Conservation (phyloP, 2,113 vertebrate genomes). For the Xenus cinereus region DNA sequence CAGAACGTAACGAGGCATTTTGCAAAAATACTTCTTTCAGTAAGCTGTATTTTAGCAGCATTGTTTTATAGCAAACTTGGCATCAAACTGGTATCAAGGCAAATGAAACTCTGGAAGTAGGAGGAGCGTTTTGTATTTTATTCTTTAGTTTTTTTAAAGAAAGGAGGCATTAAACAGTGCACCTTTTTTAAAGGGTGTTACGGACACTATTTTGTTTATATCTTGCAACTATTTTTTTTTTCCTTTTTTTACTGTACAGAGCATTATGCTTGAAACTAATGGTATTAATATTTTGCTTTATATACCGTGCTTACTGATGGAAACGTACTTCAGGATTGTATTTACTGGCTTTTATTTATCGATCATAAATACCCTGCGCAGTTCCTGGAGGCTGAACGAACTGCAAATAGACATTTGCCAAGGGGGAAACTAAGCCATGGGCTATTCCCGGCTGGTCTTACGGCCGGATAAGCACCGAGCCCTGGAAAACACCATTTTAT, state of each 20-base stretch:
- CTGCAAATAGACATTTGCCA: not conserved
- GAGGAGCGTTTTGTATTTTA: not conserved
- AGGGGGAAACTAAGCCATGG: too few relatives aligned
- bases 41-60: not conserved
- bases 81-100: not conserved
- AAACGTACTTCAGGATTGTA: not conserved
- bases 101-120: not conserved
- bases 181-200: not conserved
- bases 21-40: not conserved
- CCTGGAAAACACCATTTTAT: too few relatives aligned
- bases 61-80: conserved; percentile 16
- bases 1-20: not conserved
- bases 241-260: not conserved
- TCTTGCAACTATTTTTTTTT: not conserved
- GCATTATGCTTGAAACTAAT: not conserved
- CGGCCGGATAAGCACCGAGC: too few relatives aligned
- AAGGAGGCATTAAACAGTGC: not conserved
- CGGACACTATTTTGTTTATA: not conserved
- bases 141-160: not conserved
- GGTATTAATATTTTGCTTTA: not conserved
- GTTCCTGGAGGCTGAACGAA: not conserved
- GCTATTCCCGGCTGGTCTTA: too few relatives aligned
- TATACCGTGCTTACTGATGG: not conserved
- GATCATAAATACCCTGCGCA: fast-evolving
- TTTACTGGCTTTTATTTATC: not conserved